phyloP scores from a whole-genome alignment of 2,113 vertebrate species.

The Psephotus haematonotus region DNA sequence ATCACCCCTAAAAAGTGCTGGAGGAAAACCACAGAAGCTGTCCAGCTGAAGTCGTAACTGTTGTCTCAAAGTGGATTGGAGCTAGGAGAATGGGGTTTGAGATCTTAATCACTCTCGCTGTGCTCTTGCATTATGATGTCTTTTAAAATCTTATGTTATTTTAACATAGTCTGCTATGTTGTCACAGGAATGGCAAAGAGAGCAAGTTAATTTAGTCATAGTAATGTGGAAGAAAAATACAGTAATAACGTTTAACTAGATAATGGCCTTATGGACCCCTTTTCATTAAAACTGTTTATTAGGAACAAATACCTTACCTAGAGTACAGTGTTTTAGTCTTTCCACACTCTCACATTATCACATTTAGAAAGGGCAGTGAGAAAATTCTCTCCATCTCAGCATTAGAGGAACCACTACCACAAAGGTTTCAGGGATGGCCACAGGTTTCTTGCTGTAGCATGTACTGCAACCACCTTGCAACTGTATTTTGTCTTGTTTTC shows the following conservation, averaged over 20 bases:
- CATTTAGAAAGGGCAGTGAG: not conserved
- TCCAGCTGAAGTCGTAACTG: not conserved
- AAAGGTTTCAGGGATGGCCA: not conserved
- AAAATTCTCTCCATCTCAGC: not conserved
- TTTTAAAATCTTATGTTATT: not conserved
- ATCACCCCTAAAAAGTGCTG: not conserved
- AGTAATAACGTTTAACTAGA: not conserved
- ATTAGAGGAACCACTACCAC: not conserved
- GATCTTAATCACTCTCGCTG: not conserved
- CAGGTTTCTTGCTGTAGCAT: not conserved
- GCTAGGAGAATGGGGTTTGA: not conserved
- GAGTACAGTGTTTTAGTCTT: not conserved
- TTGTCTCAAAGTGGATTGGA: not conserved
- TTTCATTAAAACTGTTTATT: not conserved
- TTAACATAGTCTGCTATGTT: not conserved
- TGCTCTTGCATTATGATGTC: not conserved
- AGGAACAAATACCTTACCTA: not conserved
- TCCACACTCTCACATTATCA: not conserved
- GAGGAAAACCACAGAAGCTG: not conserved
- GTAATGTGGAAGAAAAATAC: not conserved
- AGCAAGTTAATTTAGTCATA: not conserved
- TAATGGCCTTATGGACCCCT: not conserved
- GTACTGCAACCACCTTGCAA: not conserved
- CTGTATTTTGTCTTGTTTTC: not conserved
- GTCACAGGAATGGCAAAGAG: not conserved